Evolutionary conservation across 2,797 vertebrate genomes (phyloP).

Genomic region (Pangasius djambal): DNA sequence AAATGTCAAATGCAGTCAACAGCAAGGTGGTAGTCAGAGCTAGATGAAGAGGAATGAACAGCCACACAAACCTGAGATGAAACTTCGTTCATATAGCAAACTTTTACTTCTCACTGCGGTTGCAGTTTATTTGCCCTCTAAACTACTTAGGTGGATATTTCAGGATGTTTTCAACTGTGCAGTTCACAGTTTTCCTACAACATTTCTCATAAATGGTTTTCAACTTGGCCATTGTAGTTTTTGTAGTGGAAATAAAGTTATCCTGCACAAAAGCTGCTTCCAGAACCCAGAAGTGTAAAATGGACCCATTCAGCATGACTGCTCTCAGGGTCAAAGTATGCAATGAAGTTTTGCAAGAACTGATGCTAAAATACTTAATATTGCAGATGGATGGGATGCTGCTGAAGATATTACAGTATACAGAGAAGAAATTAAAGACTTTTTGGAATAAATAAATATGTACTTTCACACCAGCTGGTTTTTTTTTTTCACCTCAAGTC

Average conservation of each 20-base stretch:
- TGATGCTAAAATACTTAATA: not conserved
- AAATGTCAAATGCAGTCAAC: not conserved
- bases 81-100: not conserved
- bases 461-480: not conserved
- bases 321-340: not conserved
- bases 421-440: not conserved
- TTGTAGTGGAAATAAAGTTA: not conserved
- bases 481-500: not conserved
- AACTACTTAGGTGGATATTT: not conserved
- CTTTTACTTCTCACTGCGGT: not conserved
- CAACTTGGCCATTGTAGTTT: not conserved
- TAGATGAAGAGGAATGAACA: not conserved
- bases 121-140: not conserved
- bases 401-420: not conserved
- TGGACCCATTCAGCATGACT: not conserved
- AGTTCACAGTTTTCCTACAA: not conserved
- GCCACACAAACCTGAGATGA: not conserved
- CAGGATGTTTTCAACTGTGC: not conserved
- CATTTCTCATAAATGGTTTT: not conserved
- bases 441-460: not conserved
- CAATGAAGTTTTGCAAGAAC: not conserved
- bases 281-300: not conserved
- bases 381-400: not conserved
- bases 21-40: not conserved
- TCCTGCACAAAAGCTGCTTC: not conserved